Conservation (phyloP, 2,797 vertebrate species). For the Myiothlypis coronata region DNA sequence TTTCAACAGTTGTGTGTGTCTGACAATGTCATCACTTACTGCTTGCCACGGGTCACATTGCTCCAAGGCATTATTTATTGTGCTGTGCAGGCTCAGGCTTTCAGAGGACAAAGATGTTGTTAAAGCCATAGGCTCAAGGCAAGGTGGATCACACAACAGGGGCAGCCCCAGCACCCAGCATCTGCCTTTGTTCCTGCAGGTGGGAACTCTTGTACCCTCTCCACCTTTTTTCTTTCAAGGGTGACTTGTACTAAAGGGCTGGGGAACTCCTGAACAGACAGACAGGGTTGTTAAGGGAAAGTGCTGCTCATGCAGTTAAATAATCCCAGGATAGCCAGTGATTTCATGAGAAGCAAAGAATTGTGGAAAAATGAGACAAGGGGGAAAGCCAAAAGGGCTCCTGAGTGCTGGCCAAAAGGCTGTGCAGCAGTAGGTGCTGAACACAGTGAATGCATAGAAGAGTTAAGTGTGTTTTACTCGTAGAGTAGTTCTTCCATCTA, state of each 20-base stretch:
- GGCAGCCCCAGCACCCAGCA: not conserved
- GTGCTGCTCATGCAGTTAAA: not conserved
- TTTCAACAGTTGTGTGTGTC: conserved; percentile 69
- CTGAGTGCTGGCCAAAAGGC: not conserved
- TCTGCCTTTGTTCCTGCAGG: not conserved
- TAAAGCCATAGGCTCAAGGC: conserved; percentile 29
- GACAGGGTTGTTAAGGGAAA: not conserved
- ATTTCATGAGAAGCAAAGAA: not conserved
- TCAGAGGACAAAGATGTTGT: conserved; percentile 52
- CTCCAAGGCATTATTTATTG: conserved; percentile 71
- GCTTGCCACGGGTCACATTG: conserved; percentile 67
- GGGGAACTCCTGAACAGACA: not conserved
- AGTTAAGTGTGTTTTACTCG: not conserved
- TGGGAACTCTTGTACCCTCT: not conserved
- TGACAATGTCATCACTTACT: conserved; percentile 74
- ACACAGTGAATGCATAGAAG: not conserved
- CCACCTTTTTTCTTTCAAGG: not conserved
- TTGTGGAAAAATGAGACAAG: not conserved
- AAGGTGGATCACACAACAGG: not conserved
- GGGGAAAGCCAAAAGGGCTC: not conserved
- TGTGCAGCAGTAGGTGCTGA: not conserved
- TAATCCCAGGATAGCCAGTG: not conserved
- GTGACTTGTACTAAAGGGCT: not conserved
- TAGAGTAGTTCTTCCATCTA: not conserved
- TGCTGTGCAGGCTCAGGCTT: conserved; percentile 35